Base-by-base conservation (phyloP, 2,888 invertebrate genomes). In the Vannuccia rotundouncinata region DNA sequence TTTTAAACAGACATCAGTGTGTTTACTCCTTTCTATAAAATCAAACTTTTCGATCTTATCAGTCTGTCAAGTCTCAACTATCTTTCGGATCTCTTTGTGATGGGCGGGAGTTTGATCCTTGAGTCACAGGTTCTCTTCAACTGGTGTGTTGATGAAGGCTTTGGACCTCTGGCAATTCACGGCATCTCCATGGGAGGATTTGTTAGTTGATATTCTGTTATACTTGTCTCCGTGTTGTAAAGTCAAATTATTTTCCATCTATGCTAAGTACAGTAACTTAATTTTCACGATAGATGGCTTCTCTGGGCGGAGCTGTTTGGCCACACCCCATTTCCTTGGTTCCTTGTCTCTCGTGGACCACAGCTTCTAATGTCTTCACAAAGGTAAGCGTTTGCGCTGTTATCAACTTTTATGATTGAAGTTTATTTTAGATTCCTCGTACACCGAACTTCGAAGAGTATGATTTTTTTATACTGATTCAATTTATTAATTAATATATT, bases 141-240 rank as follows among this genome's bases (percentile, higher is more conserved):
- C 88, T 98, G 96, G 96, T 94, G 95, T 87, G 94, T 95, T 89
- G 90, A 91, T 80, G 91, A 93, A 86, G 96, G 95, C 17, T 93
- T 82, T 82, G 95, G 95, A 13, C 97, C 98, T 0, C 90, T 98
- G 28, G 96, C 95, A 78, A 91, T 98, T 79, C 95, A 95, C 31
- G 98, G 97, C 10, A 91, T 97, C 80, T 97, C 97, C 30, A 96
- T 98, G 96, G 97, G 97, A 81, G 97, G 97, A 81, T 95, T 96
- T 90, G 96, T 96, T 89, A 91, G 93, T 91, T 28, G 75, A 10
- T 10, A 66, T 66, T 31, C 29, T 82, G 22, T 13, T 45, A n/a
- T 13, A 59, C 13, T 59, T 59, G 13, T 59, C n/a, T 59, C 59
- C n/a, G n/a, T n/a, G 59, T n/a, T n/a, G n/a, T n/a, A n/a, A n/a